Conservation (phyloP, 30 jellyfish, hydroid and myxozoan species). For the Haliclystus octoradiatus region DNA sequence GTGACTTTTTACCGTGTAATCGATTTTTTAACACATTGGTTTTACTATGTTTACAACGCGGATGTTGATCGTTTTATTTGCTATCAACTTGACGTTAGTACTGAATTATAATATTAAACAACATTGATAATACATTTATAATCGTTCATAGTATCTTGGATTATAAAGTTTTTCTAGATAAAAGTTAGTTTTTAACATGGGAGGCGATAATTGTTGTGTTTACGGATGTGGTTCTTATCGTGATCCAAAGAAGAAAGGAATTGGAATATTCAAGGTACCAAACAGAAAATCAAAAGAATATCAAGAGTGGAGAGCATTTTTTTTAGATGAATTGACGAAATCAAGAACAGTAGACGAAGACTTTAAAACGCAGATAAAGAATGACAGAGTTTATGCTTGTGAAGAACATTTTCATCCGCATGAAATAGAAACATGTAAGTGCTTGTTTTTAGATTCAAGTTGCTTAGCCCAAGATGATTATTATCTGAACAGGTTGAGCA, state of each 20-base stretch:
- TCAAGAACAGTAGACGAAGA: constrained; percentile 10
- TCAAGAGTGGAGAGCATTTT: constrained; percentile 16
- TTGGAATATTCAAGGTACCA: constrained; percentile 22
- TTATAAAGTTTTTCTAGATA: too few relatives aligned
- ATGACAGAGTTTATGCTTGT: constrained; percentile 15
- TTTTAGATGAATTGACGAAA: constrained; percentile 5
- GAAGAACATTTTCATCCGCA: constrained; percentile 30
- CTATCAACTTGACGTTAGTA: too few relatives aligned
- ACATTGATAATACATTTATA: too few relatives aligned
- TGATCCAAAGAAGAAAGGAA: constrained; percentile 23
- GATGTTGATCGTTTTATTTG: too few relatives aligned
- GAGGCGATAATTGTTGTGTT: constrained; percentile 30
- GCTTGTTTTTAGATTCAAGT: neutral
- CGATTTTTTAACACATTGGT: too few relatives aligned
- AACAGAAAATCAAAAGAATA: neutral
- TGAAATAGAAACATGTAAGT: constrained; percentile 28
- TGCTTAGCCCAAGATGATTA: too few relatives aligned
- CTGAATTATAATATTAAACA: too few relatives aligned
- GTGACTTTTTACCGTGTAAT: too few relatives aligned
- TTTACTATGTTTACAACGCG: too few relatives aligned
- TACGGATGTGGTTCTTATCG: constrained; percentile 26
- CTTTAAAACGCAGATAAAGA: constrained; percentile 7
- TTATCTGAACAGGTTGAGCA: too few relatives aligned
- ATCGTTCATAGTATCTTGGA: too few relatives aligned
- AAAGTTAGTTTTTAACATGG: too few relatives aligned